Evolutionary conservation across 2,113 vertebrate species (phyloP), one percentile per base, ranked within the genome.

Genomic region (Brevimyrus niger): DNA sequence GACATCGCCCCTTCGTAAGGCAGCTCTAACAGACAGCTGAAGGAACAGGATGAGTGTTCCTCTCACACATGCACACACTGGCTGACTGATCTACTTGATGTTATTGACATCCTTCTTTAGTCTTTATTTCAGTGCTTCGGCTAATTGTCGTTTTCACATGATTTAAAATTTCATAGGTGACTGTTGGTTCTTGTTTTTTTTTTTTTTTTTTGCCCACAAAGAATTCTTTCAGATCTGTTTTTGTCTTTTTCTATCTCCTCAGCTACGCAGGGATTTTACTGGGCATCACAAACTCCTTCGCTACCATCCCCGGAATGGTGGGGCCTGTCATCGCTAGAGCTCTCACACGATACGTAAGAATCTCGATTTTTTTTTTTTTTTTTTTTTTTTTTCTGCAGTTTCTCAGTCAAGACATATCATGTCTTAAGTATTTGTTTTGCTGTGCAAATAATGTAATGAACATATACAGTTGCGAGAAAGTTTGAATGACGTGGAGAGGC

Each of bases 1-100:
- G 98, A 99, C 92, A 99, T 99, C 90, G 98, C 98, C 35, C 98
- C 98, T 89, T 98, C 98, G 98, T 99, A 95, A 98, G 98, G 48
- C 61, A n/a, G 6, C 11, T 46, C 38, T 27, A 4, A 7, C 3
- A 7, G 48, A 51, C 17, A 19, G 82, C n/a, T 15, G 35, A 21
- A 21, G 5, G 42, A 17, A n/a, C 35, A 9, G 80, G 6, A 46
- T 15, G 42, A 38, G 19, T 3, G 21, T 38, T 10, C 21, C n/a
- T n/a, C 23, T 47, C n/a, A 35, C 9, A 35, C 10, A n/a, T 1
- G 0, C 65, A 73, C 27, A 6, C 69, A 27, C 58, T 27, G 23
- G 9, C 58, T 11, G 23, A 27, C 27, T 13, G 61, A 69, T 4
- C 61, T 65, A 9, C 58, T 65, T n/a, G 23, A 61, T n/a, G 8